A percentile compares a stretch with the other conserved stretches of the same genome.
These are phyloP conservation scores for Serranus cabrilla DNA, from an alignment of 2,797 vertebrate genomes.

Conservation along the genomic window DNA sequence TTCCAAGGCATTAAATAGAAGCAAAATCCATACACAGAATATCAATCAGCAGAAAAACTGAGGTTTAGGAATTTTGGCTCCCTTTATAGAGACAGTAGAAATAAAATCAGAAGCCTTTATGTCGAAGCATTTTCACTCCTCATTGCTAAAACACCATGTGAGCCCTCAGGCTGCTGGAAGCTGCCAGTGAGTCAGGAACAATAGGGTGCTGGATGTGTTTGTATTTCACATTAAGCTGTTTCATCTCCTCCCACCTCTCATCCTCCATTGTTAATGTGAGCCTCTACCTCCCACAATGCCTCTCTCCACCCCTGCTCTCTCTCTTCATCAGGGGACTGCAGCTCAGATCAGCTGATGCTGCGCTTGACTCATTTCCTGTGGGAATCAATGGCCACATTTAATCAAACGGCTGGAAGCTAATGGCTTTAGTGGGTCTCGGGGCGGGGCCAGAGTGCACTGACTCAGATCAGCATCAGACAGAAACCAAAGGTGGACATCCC, in stretches of 20 bases:
- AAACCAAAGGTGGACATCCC: constrained; percentile 30
- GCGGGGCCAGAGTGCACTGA: constrained; percentile 29
- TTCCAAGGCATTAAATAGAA: constrained; percentile 12
- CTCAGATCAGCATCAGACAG: constrained; percentile 55
- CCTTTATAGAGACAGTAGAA: constrained; percentile 15
- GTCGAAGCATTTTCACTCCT: constrained; percentile 31
- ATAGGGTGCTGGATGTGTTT: constrained; percentile 42
- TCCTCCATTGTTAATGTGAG: constrained; percentile 56
- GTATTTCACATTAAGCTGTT: constrained; percentile 57
- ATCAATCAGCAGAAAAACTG: constrained; percentile 11
- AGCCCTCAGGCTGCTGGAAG: constrained; percentile 53
- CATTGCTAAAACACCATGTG: constrained; percentile 37
- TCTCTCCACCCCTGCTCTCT: constrained; percentile 26
- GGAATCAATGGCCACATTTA: constrained; percentile 74
- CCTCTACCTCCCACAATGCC: constrained; percentile 51
- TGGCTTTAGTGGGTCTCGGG: constrained; percentile 52
- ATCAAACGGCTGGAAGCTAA: constrained; percentile 72
- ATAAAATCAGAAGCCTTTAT: constrained; percentile 37
- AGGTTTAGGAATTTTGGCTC: constrained; percentile 19
- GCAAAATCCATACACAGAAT: not conserved
- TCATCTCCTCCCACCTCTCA: constrained; percentile 60
- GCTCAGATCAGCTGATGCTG: constrained; percentile 69
- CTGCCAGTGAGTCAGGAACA: constrained; percentile 54
- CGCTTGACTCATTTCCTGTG: constrained; percentile 68
- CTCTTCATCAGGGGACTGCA: constrained; percentile 57